Conservation (phyloP, 2,113 vertebrate species). For the Meriones unguiculatus region DNA sequence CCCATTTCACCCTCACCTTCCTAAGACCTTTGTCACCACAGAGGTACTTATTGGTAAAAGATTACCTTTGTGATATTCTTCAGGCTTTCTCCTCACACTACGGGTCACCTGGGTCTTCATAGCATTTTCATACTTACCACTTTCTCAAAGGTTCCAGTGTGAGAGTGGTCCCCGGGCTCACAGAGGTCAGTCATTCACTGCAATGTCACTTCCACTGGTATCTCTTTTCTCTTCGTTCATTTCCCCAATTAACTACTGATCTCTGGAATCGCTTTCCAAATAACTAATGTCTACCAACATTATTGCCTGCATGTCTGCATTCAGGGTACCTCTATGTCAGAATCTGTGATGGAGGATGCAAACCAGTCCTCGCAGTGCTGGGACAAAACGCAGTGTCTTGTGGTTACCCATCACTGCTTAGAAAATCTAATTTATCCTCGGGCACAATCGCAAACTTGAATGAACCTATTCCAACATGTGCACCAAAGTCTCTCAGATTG, state of each 20-base stretch:
- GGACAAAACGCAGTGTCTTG: background rate
- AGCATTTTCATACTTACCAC: background rate
- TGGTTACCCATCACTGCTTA: background rate
- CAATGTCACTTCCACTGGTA: background rate
- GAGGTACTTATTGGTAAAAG: background rate
- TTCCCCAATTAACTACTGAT: background rate
- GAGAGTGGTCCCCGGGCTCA: background rate
- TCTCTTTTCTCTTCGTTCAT: background rate
- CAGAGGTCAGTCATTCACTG: background rate
- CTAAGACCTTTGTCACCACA: background rate
- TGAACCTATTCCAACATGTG: background rate
- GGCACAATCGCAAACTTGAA: background rate
- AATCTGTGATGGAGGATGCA: background rate
- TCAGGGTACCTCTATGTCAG: background rate
- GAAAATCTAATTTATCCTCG: slow-evolving; percentile 8
- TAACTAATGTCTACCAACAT: background rate
- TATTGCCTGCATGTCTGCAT: background rate
- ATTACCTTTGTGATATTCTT: background rate
- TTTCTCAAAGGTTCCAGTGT: background rate
- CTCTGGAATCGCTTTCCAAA: background rate
- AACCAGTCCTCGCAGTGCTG: background rate
- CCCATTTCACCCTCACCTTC: background rate
- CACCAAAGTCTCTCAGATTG: background rate
- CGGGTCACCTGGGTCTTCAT: background rate
- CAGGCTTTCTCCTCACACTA: background rate